Base-by-base conservation (phyloP, 2,888 invertebrate genomes). In the Furcula furcula region DNA sequence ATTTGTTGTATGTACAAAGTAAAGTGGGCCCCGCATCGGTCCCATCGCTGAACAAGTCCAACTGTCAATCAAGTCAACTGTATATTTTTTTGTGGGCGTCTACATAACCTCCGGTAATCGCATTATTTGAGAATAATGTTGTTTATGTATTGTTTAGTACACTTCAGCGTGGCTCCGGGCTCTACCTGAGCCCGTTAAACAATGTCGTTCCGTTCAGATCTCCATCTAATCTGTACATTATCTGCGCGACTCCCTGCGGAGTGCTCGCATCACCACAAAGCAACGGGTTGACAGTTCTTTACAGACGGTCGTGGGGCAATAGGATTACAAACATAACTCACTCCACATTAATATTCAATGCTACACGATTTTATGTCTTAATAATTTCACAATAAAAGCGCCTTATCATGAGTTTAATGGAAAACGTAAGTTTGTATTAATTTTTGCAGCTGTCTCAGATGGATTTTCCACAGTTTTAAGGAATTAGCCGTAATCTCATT, bases 251-350 rank as follows among this genome's bases (percentile, higher is more conserved):
- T 61, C 76, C 87, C 84, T 67, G 85, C 73, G 25, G 87, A 47
- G 86, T 58, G 68, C 73, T 68, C 82, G 82, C 76, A 69, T 68
- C 76, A 60, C 72, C 77, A 86, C 87, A 87, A 88, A 88, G 83
- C 81, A 84, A 84, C 79, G 85, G 86, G 87, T 87, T 88, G 87
- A 88, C 87, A 88, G 85, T 79, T 83, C 78, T 76, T 72, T 61
- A 75, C 76, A 74, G 78, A 73, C 76, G 65, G 68, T 72, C 79
- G 72, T 72, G 66, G 57, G 61, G 64, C 70, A 78, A 86, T 80
- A 75, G 80, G 77, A 82, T 87, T 84, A 82, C 79, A 73, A 79
- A 80, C 76, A 71, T 74, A 63, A 66, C 63, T 60, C 59, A 65
- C 71, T 70, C 64, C 62, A 53, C 64, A 63, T 56, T 47, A 49